phyloP scores from a whole-genome alignment of 2,797 vertebrate genomes.

The Numenius phaeopus region DNA sequence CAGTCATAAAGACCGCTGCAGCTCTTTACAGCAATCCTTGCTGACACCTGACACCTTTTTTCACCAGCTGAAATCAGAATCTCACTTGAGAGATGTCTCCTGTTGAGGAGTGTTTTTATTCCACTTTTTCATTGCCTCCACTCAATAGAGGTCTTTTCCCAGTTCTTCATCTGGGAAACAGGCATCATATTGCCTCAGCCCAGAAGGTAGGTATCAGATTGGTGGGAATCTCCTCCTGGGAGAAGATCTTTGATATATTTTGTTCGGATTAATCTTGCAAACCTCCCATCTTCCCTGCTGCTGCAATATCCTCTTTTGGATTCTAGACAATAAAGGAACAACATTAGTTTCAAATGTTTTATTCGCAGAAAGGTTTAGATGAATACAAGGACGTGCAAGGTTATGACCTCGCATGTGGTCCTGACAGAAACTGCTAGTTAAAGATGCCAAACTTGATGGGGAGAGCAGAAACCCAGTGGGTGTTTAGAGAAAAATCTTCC shows the following conservation, averaged over 20 bases:
- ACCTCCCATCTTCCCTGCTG: conserved; percentile 31
- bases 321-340: conserved; percentile 23
- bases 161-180: neutral
- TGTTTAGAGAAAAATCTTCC: conserved; percentile 11
- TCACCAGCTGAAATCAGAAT: neutral
- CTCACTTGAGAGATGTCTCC: neutral
- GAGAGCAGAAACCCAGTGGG: neutral
- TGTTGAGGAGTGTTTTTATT: conserved; percentile 6
- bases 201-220: neutral
- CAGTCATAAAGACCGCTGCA: neutral
- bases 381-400: neutral
- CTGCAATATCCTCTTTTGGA: conserved; percentile 39
- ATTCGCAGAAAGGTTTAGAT: conserved; percentile 17
- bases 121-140: neutral
- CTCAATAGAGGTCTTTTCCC: neutral
- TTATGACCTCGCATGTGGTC: neutral
- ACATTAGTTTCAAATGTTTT: conserved; percentile 13
- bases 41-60: neutral
- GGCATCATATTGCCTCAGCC: neutral
- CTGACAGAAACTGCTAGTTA: neutral
- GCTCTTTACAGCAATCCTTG: neutral
- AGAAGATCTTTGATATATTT: neutral
- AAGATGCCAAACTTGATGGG: neutral
- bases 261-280: neutral
- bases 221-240: conserved; percentile 1